phyloP scores from a whole-genome alignment of 1,140 invertebrate species.

The Macrobrachium rosenbergii region DNA sequence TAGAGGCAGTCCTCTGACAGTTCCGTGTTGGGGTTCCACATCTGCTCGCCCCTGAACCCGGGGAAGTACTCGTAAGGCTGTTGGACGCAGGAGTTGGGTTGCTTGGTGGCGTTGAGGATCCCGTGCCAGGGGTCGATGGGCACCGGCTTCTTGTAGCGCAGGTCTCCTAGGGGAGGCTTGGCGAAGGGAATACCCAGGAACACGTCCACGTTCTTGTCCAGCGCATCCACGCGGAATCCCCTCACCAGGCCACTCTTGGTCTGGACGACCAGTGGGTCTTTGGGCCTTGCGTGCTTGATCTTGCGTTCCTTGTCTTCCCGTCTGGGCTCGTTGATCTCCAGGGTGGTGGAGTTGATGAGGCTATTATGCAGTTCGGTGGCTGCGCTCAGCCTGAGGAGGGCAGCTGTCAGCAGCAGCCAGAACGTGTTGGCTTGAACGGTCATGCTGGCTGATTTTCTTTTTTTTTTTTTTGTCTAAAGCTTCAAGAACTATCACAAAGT shows the following conservation, averaged over 20 bases:
- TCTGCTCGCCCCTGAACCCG: conserved; percentile 90
- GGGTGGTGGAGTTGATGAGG: conserved; percentile 55
- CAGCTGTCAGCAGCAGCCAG: conserved; percentile 21
- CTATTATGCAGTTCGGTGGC: conserved; percentile 50
- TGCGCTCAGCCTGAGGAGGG: conserved; percentile 33
- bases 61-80: conserved; percentile 86
- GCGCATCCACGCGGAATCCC: conserved; percentile 80
- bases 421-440: conserved; percentile 30
- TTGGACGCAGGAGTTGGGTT: conserved; percentile 82
- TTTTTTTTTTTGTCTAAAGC: background rate
- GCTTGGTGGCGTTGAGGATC: conserved; percentile 81
- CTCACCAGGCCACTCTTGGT: conserved; percentile 84
- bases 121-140: conserved; percentile 89
- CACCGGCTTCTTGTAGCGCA: conserved; percentile 89
- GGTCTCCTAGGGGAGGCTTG: conserved; percentile 88
- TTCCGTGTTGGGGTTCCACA: conserved; percentile 96
- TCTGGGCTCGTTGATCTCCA: conserved; percentile 54
- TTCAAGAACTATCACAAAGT: conserved; percentile 1
- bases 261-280: conserved; percentile 82
- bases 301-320: conserved; percentile 50
- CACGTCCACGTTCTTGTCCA: conserved; percentile 86
- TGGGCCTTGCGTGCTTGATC: conserved; percentile 50
- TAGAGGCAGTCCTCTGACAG: conserved; percentile 95
- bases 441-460: conserved; percentile 12
- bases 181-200: conserved; percentile 96